Evolutionary conservation across 1,140 invertebrate species (phyloP), one percentile per base, ranked within the genome.

Genomic region (Drosophila rufa): DNA sequence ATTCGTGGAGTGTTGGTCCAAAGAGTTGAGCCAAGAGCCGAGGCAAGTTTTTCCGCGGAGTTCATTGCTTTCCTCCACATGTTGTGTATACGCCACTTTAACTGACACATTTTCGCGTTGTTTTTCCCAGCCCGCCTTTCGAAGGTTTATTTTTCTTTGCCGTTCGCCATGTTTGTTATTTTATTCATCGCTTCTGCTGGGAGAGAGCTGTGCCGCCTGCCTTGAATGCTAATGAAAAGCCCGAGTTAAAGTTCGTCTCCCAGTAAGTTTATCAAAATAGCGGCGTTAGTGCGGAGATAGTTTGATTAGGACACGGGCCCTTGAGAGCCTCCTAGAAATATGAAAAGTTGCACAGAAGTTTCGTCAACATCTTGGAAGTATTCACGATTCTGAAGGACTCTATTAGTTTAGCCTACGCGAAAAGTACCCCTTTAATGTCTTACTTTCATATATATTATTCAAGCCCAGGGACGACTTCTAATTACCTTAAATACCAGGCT

Each of bases 51-150:
- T 61, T 71, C 22, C 57, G 40, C 58, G 58, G 76, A 79, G 75
- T 79, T 79, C 76, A 79, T 82, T 78, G 80, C 68, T 60, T 74
- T 57, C 56, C 25, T 46, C 67, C 65, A 53, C 71, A 60, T 68
- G 70, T 57, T 80, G 75, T 77, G 75, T 69, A 47, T 67, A 64
- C 74, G 60, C 64, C 38, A 48, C 51, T 70, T 79, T 50, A 85
- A 81, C 78, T 86, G 82, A 81, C 79, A 82, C 82, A 81, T 69
- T 81, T 85, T 81, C 51, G 68, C 51, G 56, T 56, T 62, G 64
- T 81, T 75, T 64, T 78, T n/a, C 36, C 27, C 53, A 17, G 14
- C 33, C 50, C 33, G 47, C 46, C 45, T 51, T 68, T 67, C 17
- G 51, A 27, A 57, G 42, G 58, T 45, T 60, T 68, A 48, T 66